Conservation (phyloP, 2,888 invertebrate species). For the Endotricha flammealis region DNA sequence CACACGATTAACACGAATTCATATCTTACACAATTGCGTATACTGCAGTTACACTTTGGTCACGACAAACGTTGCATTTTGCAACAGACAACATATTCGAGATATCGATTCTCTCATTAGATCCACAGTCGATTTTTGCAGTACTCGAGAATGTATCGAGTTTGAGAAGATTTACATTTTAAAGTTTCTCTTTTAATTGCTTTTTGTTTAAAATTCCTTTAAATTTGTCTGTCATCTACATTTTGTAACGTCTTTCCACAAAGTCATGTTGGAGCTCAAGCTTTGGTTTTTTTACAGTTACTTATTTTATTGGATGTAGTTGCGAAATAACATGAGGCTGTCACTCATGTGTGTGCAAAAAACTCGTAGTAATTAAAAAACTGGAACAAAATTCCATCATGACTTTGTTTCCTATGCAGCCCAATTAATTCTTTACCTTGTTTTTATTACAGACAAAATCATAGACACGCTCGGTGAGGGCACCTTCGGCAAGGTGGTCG, state of each 20-base stretch:
- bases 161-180: constrained; percentile 36
- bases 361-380: constrained; percentile 21
- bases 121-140: constrained; percentile 32
- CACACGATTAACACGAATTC: constrained; percentile 21
- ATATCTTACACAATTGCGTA: constrained; percentile 12
- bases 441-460: constrained; percentile 96
- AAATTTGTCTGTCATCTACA: constrained; percentile 26
- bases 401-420: constrained; percentile 46
- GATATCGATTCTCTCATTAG: constrained; percentile 21
- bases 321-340: too few species aligned
- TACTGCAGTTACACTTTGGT: constrained; percentile 5
- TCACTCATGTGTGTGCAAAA: too few species aligned
- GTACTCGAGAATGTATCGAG: constrained; percentile 42
- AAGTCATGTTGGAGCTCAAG: constrained; percentile 53
- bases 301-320: too few species aligned
- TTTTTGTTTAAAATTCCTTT: constrained; percentile 32
- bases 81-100: constrained; percentile 16
- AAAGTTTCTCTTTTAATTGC: constrained; percentile 29
- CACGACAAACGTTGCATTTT: constrained; percentile 21
- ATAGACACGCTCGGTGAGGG: constrained; percentile 99
- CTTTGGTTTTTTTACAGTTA: constrained; percentile 28
- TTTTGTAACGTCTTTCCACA: constrained; percentile 19
- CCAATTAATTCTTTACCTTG: constrained; percentile 59
- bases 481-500: constrained; percentile 99
- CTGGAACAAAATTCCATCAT: constrained; percentile 53